These are phyloP conservation scores for Andrena bucephala DNA, from an alignment of 2,888 invertebrate species.

Conservation along the genomic window DNA sequence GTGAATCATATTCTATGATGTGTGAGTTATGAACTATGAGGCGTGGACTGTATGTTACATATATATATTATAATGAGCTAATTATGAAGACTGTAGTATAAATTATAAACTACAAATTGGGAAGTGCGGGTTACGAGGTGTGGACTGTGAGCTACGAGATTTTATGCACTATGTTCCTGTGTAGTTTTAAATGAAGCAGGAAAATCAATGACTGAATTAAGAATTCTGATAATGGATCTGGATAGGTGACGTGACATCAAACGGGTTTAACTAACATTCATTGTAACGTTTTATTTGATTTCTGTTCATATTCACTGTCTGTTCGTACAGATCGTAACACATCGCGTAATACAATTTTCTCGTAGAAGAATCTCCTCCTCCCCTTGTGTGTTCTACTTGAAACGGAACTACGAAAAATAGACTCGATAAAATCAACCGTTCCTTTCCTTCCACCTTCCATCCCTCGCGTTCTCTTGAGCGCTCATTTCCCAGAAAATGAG, in stretches of 20 bases:
- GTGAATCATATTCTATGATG: too few relatives aligned
- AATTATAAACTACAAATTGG: too few relatives aligned
- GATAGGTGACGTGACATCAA: conserved; percentile 1
- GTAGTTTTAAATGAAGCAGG: too few relatives aligned
- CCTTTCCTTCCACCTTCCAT: conserved; percentile 50
- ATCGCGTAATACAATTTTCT: conserved; percentile 70
- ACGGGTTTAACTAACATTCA: conserved; percentile 75
- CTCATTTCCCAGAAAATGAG: conserved; percentile 13
- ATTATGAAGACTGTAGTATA: too few relatives aligned
- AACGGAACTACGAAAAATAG: conserved; percentile 80
- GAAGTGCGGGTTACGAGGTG: too few relatives aligned
- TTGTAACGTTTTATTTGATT: conserved; percentile 84
- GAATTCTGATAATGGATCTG: neutral
- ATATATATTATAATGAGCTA: too few relatives aligned
- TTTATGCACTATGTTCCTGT: too few relatives aligned
- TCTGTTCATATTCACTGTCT: conserved; percentile 74
- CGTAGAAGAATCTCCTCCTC: conserved; percentile 30
- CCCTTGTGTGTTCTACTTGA: conserved; percentile 47
- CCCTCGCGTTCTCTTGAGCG: neutral
- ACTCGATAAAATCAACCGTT: conserved; percentile 78
- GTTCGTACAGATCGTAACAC: conserved; percentile 77
- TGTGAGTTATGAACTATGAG: too few relatives aligned
- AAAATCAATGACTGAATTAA: neutral
- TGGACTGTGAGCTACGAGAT: too few relatives aligned
- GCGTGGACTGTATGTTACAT: too few relatives aligned